A percentile compares a stretch with the other conserved stretches of the same genome.
Conservation (phyloP, 2,113 vertebrate genomes). For the Reinhardtius hippoglossoides region DNA sequence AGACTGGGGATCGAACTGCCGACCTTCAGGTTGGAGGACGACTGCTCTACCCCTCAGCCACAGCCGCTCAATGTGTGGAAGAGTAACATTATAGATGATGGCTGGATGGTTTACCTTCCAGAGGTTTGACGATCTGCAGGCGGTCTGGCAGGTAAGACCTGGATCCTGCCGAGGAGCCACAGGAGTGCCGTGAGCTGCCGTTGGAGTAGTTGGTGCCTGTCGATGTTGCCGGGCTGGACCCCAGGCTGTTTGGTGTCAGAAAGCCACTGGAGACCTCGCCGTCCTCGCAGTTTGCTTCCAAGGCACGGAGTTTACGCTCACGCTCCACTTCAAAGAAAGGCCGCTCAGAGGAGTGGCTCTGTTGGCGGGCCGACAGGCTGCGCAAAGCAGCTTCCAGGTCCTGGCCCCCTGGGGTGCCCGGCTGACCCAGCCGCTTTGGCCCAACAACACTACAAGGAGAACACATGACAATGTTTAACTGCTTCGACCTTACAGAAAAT, state of each 20-base stretch:
- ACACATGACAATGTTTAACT: not conserved
- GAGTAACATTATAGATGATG: too few species aligned
- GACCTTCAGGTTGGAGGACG: too few species aligned
- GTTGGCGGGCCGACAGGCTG: slow-evolving; percentile 84
- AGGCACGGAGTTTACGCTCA: slow-evolving; percentile 79
- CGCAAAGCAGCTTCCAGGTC: slow-evolving; percentile 88
- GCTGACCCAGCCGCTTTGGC: slow-evolving; percentile 76
- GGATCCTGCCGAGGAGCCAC: slow-evolving; percentile 83
- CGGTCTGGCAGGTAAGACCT: slow-evolving; percentile 87
- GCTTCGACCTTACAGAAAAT: rapidly evolving
- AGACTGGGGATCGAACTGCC: too few species aligned
- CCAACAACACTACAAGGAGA: slow-evolving; percentile 52
- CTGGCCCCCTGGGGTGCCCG: slow-evolving; percentile 83
- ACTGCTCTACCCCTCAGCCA: too few species aligned
- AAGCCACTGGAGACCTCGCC: slow-evolving; percentile 82
- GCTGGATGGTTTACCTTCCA: slow-evolving; percentile 84
- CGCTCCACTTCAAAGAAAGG: slow-evolving; percentile 88
- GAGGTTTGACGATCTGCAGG: slow-evolving; percentile 89
- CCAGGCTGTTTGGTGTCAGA: slow-evolving; percentile 86
- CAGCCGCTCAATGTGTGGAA: too few species aligned
- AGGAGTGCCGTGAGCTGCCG: slow-evolving; percentile 80
- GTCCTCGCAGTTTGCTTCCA: slow-evolving; percentile 72
- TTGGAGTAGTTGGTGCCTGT: slow-evolving; percentile 84
- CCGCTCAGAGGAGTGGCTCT: slow-evolving; percentile 78
- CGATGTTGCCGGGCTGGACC: slow-evolving; percentile 83